phyloP scores from a whole-genome alignment of 2,113 vertebrate species.

The Erythrocercus mccallii region DNA sequence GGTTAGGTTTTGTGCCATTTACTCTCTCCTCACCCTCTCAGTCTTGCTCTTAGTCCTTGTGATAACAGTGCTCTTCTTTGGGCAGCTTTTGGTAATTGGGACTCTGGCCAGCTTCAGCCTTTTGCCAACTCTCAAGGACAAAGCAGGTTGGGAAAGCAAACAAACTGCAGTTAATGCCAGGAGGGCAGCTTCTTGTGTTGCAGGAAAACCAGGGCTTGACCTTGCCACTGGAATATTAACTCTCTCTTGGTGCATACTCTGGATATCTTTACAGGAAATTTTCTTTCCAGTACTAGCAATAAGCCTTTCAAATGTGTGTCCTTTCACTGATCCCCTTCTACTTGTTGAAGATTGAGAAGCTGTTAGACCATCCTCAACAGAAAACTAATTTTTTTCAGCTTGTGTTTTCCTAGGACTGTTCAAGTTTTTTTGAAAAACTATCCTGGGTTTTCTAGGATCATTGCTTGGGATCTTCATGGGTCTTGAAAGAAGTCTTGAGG shows the following conservation, averaged over 20 bases:
- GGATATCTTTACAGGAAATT: neutral
- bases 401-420: neutral
- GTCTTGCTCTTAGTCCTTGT: neutral
- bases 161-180: neutral
- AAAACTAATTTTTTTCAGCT: neutral
- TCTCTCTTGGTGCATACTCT: neutral
- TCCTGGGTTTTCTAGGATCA: neutral
- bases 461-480: neutral
- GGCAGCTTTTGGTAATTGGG: conserved; percentile 13
- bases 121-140: conserved; percentile 5
- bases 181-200: neutral
- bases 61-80: neutral
- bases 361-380: neutral
- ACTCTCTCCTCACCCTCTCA: neutral
- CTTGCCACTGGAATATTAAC: neutral
- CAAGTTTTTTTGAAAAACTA: neutral
- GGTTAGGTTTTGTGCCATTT: neutral
- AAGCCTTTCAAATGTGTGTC: neutral
- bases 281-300: neutral
- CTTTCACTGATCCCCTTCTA: neutral
- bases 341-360: neutral
- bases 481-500: neutral
- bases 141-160: conserved; percentile 29
- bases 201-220: neutral
- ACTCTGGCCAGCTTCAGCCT: neutral